Evolutionary conservation across 2,113 vertebrate species (phyloP), one percentile per base, ranked within the genome.

Genomic region (Melanerpes formicivorus): DNA sequence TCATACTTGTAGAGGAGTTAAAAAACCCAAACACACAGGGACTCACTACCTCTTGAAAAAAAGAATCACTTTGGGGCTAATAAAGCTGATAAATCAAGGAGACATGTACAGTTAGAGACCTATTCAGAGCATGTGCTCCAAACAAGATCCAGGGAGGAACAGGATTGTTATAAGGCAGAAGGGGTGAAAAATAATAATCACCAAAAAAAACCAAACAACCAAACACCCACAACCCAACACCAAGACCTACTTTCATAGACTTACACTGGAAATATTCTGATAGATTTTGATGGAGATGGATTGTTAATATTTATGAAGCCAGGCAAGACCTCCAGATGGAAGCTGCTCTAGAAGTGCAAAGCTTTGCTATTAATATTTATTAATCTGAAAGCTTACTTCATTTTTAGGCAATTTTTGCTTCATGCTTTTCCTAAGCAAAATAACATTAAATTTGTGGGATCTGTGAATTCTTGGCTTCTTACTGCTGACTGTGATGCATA

Each of bases 291-390:
- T 64, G 79, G 79, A 91, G 84, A 48, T 58, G n/a, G 22, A 34
- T 90, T 79, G 40, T 93, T 94, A 96, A 94, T 94, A 96, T 95
- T 95, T 94, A 93, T 86, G 87, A 94, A 92, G n/a, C 5, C 12
- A 80, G 60, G 11, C 42, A 89, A 92, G 82, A 75, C 85, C 44
- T 95, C 65, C 82, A 91, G 82, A 90, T 91, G 79, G 93, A 95
- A 93, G 44, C 54, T 93, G 52, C 44, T 88, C 11, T 69, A 1
- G 58, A 87, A 93, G 84, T 75, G 90, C 37, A 90, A 92, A 89
- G 30, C 37, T 83, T 84, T 82, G 60, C 34, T 94, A 92, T 96
- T 93, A 93, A 92, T 93, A 95, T 94, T 96, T 94, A 96, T 96
- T 96, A 92, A 78, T 85, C 69, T 72, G 62, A 83, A 92, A 84